Evolutionary conservation across 2,888 invertebrate species (phyloP), one percentile per base, ranked within the genome.

Genomic region (Meganola albula): DNA sequence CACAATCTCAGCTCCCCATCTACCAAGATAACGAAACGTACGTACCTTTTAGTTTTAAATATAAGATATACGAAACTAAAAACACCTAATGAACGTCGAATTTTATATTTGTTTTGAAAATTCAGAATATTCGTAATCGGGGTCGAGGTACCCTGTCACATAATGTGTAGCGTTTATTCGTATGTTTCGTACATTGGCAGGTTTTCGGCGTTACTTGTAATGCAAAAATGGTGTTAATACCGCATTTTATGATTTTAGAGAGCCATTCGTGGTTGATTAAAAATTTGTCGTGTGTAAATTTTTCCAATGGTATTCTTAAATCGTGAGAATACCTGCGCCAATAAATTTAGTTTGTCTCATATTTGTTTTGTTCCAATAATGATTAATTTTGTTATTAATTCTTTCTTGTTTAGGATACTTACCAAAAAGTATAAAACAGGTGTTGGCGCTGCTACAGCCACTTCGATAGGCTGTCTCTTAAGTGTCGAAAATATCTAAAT

Each of bases 171-270:
- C 44, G 61, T 68, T 79, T 82, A 82, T 79, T 68, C 44, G 48
- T 58, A 48, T 63, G 58, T 71, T 79, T 68, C 44, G 48, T 58
- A 48, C 64, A 58, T 71, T 71, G 59, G 58, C 62, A 53, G 55
- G 59, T 66, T 74, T 74, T 76, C 60, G 69, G 68, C 61, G 48
- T 58, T 62, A 63, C 63, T 55, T 63, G 70, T 74, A 77, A 79
- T 77, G 75, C 69, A 71, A 55, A 65, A 75, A 71, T 70, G 71
- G 75, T 78, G 79, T 80, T 78, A 76, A 75, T 71, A 71, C 63
- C 63, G 63, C 65, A 71, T 69, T 78, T 78, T 78, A 78, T 76
- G 63, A 54, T 56, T 63, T 60, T 57, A 60, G 62, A 66, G 64
- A 65, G 58, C 56, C 53, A 53, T 53, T 48, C 57, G 50, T 45